Evolutionary conservation across 2,113 vertebrate genomes (phyloP), one percentile per base, ranked within the genome.

Genomic region (Bambusicola thoracicus): DNA sequence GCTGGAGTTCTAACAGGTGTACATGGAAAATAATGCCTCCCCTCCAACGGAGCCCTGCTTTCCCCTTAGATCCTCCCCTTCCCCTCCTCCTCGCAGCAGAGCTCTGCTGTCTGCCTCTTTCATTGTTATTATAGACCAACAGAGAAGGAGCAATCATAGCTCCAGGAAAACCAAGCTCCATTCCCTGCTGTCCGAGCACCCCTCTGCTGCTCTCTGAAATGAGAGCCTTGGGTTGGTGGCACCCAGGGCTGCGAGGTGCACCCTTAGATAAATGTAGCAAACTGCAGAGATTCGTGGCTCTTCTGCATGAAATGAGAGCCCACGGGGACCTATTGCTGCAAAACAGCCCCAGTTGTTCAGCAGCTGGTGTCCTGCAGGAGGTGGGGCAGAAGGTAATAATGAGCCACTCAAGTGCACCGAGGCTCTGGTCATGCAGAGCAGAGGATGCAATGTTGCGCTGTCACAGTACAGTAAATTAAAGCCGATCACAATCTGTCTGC

Each of bases 261-360:
- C 66, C 44, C 72, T 86, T 1, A 61, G 34, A 5, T 16, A 29
- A 21, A 14, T 0, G 0, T 13, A 22, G 48, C 18, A n/a, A 30
- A 59, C 63, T 29, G 8, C 3, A 18, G 40, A 58, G 40, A 12
- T 21, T 12, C 8, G 1, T 2, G 3, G 10, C 32, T 62, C 24
- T 81, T 27, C 29, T 44, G 1, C 5, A 34, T 62, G 43, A 65
- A 84, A 56, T 7, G 30, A 41, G 46, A 88, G 29, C 27, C 48
- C 62, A 10, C 40, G 4, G 0, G 21, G 53, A n/a, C 20, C 58
- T 49, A 18, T 8, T 0, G 5, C 41, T 85, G 79, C 29, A 36
- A 51, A 76, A 74, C 22, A 10, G 11, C 75, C 49, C 49, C 34
- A 40, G 67, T 63, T 40, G 43, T 82, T 41, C 13, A 9, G 12